Evolutionary conservation across 2,888 invertebrate genomes (phyloP).

Genomic region (Diaperis boleti): DNA sequence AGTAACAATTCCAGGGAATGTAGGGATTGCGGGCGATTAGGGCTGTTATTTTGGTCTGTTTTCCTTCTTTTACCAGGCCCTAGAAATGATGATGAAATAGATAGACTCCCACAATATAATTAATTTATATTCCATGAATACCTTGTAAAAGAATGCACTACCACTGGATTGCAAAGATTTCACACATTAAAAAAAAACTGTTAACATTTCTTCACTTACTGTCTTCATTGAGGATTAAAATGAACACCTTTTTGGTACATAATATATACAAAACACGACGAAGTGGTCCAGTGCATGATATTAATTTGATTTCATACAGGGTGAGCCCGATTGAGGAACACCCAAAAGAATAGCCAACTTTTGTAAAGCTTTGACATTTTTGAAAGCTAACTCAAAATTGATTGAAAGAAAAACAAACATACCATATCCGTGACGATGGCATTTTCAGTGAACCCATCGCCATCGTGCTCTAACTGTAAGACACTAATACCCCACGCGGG

Average conservation of each 20-base stretch:
- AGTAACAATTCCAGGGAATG: conserved; percentile 73
- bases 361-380: conserved; percentile 34
- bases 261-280: too few species aligned
- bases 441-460: conserved; percentile 52
- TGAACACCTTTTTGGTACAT: too few species aligned
- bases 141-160: too few species aligned
- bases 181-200: too few species aligned
- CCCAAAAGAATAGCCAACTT: background rate
- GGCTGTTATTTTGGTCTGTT: conserved; percentile 70
- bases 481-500: conserved; percentile 62
- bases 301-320: too few species aligned
- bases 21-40: conserved; percentile 72
- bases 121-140: too few species aligned
- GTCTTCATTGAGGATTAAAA: too few species aligned
- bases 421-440: conserved; percentile 61
- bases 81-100: conserved; percentile 47
- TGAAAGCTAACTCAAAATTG: background rate
- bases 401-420: conserved; percentile 45
- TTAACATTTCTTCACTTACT: too few species aligned
- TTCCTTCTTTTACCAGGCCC: conserved; percentile 70
- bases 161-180: too few species aligned
- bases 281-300: too few species aligned
- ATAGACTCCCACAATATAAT: too few species aligned
- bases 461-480: conserved; percentile 55
- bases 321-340: too few species aligned